phyloP scores from a whole-genome alignment of 2,113 vertebrate genomes.

The Neotragus moschatus region DNA sequence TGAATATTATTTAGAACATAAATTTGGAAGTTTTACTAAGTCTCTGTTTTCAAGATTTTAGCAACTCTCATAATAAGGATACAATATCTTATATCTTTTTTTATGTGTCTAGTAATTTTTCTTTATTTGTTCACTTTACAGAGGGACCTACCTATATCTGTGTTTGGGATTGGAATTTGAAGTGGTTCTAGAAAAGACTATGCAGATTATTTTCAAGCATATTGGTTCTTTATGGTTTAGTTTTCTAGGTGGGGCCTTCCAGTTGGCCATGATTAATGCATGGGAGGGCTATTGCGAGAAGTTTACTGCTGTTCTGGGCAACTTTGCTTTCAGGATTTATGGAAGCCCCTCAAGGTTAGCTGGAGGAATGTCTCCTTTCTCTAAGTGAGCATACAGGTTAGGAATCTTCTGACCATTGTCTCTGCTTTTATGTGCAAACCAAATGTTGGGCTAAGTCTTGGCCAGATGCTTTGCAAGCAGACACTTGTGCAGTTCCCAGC shows the following conservation, averaged over 20 bases:
- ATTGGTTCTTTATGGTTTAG: neutral
- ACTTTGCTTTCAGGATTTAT: neutral
- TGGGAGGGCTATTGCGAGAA: neutral
- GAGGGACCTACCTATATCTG: neutral
- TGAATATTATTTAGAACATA: neutral
- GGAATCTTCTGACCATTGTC: neutral
- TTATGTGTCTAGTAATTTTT: neutral
- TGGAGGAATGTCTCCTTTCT: neutral
- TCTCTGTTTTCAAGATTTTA: neutral
- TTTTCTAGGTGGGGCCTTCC: neutral
- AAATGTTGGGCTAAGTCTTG: neutral
- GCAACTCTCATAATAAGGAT: neutral
- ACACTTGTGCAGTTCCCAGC: neutral
- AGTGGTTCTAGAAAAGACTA: neutral
- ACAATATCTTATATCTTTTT: neutral
- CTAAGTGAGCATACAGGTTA: neutral
- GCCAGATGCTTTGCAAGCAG: neutral
- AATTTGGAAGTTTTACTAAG: neutral
- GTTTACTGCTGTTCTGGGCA: neutral
- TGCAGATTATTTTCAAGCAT: neutral
- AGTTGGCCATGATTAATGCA: neutral
- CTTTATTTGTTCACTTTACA: neutral
- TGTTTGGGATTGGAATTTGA: neutral
- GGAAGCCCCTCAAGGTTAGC: neutral
- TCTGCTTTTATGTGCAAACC: neutral